Evolutionary conservation across 2,113 vertebrate genomes (phyloP), one percentile per base, ranked within the genome.

Genomic region (Pogona vitticeps): DNA sequence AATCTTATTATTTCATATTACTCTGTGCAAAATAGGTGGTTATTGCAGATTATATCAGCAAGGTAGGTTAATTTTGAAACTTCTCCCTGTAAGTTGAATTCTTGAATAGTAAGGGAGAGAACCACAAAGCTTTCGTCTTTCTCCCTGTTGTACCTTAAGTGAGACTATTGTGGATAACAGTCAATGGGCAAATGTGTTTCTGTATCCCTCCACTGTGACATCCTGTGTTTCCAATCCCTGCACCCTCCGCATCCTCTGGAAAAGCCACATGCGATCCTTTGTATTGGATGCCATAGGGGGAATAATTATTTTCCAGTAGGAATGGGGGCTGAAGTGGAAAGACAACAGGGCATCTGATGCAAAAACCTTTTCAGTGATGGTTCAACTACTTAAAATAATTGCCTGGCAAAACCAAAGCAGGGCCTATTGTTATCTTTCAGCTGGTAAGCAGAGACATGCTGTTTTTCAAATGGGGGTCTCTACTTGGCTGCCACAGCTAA

Each of bases 1-100:
- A 63, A 77, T 61, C 52, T 59, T 67, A 83, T 91, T 90, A 88
- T 90, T 88, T 56, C 23, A 0, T 0, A 83, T 93, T 89, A 70
- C 86, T 12, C 84, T 88, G 88, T 33, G 77, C 68, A 80, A 26
- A 80, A 63, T 38, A 63, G 28, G 31, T 80, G 31, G 68, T 52
- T 31, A 73, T 72, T 65, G 31, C n/a, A 80, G 38, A 46, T 73
- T 56, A 26, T 75, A 81, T 63, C 28, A n/a, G 58, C 63, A 20
- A 7, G 13, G 31, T 80, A 17, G 38, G 46, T 73, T 46, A 77
- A 75, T 81, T 81, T 15, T 73, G 61, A 36, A n/a, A 40, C 58
- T 21, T 61, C 21, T 23, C 40, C 61, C 26, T 42, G 42, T 38
- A 59, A 80, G 15, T 63, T 26, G 40, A 10, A 46, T 65, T 42